Evolutionary conservation across 2,888 invertebrate species (phyloP).

Genomic region (Elmis aenea): DNA sequence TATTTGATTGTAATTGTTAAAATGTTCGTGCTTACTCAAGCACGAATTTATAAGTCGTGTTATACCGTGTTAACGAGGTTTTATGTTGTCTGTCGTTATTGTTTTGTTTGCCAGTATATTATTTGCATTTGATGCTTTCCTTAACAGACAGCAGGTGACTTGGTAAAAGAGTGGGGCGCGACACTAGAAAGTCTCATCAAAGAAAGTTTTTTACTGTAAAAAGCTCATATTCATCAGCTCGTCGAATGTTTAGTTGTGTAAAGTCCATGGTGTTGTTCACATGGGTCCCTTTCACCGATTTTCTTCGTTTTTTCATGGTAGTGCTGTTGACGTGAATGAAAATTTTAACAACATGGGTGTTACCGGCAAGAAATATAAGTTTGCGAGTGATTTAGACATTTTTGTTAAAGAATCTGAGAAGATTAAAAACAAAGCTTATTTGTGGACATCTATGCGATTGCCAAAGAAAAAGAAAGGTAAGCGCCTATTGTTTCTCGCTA

Average conservation of each 20-base stretch:
- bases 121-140: no score
- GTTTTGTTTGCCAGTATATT: no score
- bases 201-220: constrained; percentile 11
- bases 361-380: constrained; percentile 48
- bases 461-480: constrained; percentile 47
- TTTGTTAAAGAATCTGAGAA: constrained; percentile 43
- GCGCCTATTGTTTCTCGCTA: neutral
- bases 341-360: constrained; percentile 41
- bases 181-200: constrained; percentile 17
- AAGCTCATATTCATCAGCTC: constrained; percentile 2
- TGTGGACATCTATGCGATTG: constrained; percentile 52
- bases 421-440: constrained; percentile 49
- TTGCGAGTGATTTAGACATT: constrained; percentile 54
- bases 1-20: no score
- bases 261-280: constrained; percentile 18
- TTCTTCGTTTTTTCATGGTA: constrained; percentile 56
- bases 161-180: constrained; percentile 8
- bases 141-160: neutral
- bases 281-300: constrained; percentile 61
- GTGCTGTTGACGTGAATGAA: constrained; percentile 49
- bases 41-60: no score
- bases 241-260: constrained; percentile 3
- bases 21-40: no score
- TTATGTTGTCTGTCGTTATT: no score
- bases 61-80: no score